Conservation (phyloP, 2,797 vertebrate species). For the Bradypus variegatus region DNA sequence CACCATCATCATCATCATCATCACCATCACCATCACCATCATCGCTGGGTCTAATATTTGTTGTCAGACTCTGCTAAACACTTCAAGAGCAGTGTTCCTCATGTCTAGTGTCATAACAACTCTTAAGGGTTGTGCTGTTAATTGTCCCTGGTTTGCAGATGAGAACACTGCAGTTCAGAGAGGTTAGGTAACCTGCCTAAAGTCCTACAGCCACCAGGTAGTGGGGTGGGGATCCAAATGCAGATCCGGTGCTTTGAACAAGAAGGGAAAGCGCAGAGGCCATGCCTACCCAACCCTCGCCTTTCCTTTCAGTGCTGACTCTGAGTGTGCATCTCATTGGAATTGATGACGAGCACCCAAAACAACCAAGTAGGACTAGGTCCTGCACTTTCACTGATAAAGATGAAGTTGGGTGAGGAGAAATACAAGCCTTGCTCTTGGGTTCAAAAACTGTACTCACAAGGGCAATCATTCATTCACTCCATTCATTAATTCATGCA, state of each 20-base stretch:
- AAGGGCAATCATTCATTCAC: not conserved
- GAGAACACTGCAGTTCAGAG: not conserved
- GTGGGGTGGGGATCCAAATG: not conserved
- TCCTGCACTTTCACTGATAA: not conserved
- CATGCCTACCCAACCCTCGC: not conserved
- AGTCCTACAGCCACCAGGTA: not conserved
- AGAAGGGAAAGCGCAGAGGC: not conserved
- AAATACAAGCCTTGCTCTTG: not conserved
- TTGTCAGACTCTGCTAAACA: not conserved
- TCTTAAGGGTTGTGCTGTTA: not conserved
- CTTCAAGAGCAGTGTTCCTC: not conserved
- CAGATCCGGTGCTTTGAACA: not conserved
- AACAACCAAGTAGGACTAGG: not conserved
- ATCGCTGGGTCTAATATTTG: not conserved
- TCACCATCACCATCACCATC: too few species aligned
- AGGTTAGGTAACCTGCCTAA: not conserved
- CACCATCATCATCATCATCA: not conserved
- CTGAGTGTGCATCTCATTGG: accelerated
- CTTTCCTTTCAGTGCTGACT: not conserved
- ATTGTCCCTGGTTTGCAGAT: not conserved
- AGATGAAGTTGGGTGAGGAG: accelerated
- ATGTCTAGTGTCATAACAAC: not conserved
- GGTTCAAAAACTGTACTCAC: too few species aligned
- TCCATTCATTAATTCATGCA: accelerated
- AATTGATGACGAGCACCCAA: not conserved